These are phyloP conservation scores for Drosophila lini DNA, from an alignment of 1,140 invertebrate species.

Conservation along the genomic window DNA sequence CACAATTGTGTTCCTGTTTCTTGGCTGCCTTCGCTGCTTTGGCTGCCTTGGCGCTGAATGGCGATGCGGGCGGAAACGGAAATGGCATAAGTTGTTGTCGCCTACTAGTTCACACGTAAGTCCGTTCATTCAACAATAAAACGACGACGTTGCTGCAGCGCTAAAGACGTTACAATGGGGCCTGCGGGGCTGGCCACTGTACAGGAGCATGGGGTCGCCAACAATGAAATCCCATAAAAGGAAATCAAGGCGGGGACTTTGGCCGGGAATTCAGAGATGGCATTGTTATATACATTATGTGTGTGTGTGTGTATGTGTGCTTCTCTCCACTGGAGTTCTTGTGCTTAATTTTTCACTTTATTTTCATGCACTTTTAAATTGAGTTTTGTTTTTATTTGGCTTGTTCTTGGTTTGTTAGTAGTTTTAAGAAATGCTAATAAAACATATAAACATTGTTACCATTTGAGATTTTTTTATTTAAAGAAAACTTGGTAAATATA, in stretches of 20 bases:
- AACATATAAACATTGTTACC: background rate
- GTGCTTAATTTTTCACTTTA: background rate
- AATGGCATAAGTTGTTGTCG: conserved; percentile 83
- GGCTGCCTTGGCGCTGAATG: conserved; percentile 44
- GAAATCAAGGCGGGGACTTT: conserved; percentile 36
- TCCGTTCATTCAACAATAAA: conserved; percentile 79
- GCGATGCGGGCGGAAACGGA: conserved; percentile 69
- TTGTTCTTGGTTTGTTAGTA: background rate
- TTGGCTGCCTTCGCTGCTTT: conserved; percentile 34
- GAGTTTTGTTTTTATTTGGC: conserved; percentile 1
- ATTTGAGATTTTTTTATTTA: too few species aligned
- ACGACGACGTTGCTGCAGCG: conserved; percentile 42
- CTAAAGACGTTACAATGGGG: conserved; percentile 33
- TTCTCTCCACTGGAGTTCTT: conserved; percentile 4
- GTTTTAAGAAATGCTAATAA: background rate
- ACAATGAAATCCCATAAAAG: conserved; percentile 65
- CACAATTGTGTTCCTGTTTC: conserved; percentile 73
- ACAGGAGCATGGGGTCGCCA: conserved; percentile 16
- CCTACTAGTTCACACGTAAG: conserved; percentile 80
- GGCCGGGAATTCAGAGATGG: conserved; percentile 36
- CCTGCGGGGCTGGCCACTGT: conserved; percentile 18
- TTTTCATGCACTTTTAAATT: conserved; percentile 13
- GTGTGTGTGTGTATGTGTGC: background rate
- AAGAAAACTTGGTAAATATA: background rate
- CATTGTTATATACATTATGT: conserved; percentile 26